These are phyloP conservation scores for Erythrocercus mccallii DNA, from an alignment of 2,113 vertebrate species.

Conservation along the genomic window DNA sequence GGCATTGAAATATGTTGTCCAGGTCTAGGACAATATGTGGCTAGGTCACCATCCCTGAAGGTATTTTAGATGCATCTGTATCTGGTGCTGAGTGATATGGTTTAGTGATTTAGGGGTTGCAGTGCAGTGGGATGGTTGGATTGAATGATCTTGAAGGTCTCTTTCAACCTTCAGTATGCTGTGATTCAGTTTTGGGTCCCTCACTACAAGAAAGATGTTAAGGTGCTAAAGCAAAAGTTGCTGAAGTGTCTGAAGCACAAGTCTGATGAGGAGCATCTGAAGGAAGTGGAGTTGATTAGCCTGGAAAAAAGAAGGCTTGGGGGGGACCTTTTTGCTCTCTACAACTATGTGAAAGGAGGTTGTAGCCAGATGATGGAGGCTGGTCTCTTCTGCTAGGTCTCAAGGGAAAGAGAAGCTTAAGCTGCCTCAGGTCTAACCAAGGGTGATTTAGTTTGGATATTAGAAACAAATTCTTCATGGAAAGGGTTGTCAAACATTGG, in stretches of 20 bases:
- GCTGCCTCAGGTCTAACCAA: background rate
- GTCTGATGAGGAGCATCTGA: background rate
- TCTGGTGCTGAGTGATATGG: background rate
- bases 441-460: background rate
- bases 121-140: background rate
- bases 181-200: background rate
- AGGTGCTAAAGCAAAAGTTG: background rate
- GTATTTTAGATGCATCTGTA: background rate
- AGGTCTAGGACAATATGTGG: no score
- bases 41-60: background rate
- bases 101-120: background rate
- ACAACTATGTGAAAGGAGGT: background rate
- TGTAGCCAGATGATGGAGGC: background rate
- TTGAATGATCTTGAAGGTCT: background rate
- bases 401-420: background rate
- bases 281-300: background rate
- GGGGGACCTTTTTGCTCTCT: background rate
- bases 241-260: background rate
- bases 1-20: background rate
- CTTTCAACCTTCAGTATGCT: background rate
- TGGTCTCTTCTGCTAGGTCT: background rate
- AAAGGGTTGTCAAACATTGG: background rate
- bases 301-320: background rate
- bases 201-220: background rate
- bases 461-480: background rate